phyloP scores from a whole-genome alignment of 2,888 invertebrate genomes.

The Vandiemenella viatica region DNA sequence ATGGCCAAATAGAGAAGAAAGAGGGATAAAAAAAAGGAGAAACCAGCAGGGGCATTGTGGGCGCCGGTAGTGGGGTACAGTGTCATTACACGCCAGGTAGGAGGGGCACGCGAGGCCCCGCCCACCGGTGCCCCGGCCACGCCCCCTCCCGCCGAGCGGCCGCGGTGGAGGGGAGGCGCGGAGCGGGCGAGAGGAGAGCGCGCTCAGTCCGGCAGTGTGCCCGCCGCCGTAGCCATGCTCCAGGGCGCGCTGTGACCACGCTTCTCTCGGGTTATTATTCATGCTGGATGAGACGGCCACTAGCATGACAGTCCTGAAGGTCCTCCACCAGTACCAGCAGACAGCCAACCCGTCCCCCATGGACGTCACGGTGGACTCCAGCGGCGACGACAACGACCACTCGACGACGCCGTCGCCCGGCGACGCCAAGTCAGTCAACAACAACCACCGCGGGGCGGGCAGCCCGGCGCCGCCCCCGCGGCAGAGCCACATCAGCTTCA shows the following conservation, averaged over 20 bases:
- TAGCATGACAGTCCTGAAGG: conserved; percentile 15
- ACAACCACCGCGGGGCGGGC: conserved; percentile 9
- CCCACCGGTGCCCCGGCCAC: neutral
- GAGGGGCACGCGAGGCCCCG: neutral
- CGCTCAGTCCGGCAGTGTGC: too few species aligned
- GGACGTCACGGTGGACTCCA: neutral
- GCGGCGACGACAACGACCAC: neutral
- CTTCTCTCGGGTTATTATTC: too few species aligned
- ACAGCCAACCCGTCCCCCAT: neutral
- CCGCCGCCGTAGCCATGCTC: too few species aligned
- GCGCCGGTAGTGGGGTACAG: too few species aligned
- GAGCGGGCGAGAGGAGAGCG: too few species aligned
- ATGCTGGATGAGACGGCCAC: conserved; percentile 13
- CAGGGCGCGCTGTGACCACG: too few species aligned
- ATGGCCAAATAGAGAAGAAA: too few species aligned
- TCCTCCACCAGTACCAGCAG: conserved; percentile 7
- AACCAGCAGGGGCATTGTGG: too few species aligned
- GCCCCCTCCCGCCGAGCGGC: neutral
- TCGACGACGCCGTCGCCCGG: conserved; percentile 1
- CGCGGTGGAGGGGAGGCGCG: neutral
- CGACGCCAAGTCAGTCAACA: too few species aligned
- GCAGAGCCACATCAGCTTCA: conserved; percentile 46
- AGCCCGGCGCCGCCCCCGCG: conserved; percentile 25
- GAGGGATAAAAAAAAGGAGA: too few species aligned
- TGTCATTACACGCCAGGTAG: neutral